Evolutionary conservation across 2,113 vertebrate genomes (phyloP), one percentile per base, ranked within the genome.

Genomic region (Etheostoma spectabile): DNA sequence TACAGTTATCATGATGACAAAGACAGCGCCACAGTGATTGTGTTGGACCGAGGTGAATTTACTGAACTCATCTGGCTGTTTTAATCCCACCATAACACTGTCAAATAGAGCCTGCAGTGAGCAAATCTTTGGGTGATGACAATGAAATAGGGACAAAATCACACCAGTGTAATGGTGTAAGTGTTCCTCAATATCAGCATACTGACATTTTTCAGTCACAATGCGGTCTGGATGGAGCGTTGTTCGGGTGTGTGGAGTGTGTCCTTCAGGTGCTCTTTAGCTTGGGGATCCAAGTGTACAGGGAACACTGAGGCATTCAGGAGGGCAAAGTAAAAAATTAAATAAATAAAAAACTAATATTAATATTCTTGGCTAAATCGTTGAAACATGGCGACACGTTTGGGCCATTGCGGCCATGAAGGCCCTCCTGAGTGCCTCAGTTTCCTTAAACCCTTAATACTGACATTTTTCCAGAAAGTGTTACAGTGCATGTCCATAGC

Each of bases 41-140:
- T 68, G n/a, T 64, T 6, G 3, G 30, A 42, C 22, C 22, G 38
- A 49, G 53, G 19, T 55, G 21, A 38, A 27, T 79, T 86, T 79
- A 86, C 63, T 65, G 38, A 70, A 35, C 42, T 77, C 4, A 35
- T 72, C 35, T 46, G 42, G 22, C 24, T 51, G 69, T 38, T 76
- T 52, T 52, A 18, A 55, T 74, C 68, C 5, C n/a, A 45, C 30
- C 14, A 8, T 19, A 24, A 62, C 24, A 69, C 60, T 22, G 52
- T 18, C 53, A 62, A 6, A 18, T 16, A 38, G 15, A 21, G 21
- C 2, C 27, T 30, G 18, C 13, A 57, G 60, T 24, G 14, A 42
- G 15, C 19, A 52, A 21, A 67, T 24, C 7, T 68, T 49, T 3
- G 14, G 46, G 6, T 45, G 57, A 59, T 14, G 52, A 63, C 1